Percentiles rank a stretch among this genome's conserved stretches.
phyloP scores from a whole-genome alignment of 2,888 invertebrate genomes.

The Volucella zonaria region DNA sequence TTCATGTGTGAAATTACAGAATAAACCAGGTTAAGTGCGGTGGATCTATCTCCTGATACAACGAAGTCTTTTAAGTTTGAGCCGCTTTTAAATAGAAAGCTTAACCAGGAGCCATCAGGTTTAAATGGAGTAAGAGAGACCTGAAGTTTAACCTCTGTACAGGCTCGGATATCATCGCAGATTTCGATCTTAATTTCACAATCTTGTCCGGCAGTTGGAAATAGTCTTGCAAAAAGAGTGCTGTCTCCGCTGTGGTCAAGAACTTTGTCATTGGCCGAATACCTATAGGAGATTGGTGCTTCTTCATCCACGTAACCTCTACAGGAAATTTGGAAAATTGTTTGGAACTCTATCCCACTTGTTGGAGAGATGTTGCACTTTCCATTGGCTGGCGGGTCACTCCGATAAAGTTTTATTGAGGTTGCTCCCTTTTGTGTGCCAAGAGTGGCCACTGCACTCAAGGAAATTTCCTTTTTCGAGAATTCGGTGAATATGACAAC shows the following conservation, averaged over 20 bases:
- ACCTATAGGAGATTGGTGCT: conserved; percentile 72
- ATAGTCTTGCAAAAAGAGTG: conserved; percentile 28
- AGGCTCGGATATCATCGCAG: conserved; percentile 75
- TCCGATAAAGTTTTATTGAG: conserved; percentile 52
- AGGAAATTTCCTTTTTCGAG: conserved; percentile 6
- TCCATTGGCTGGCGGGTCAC: conserved; percentile 73
- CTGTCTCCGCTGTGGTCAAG: conserved; percentile 71
- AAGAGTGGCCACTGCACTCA: conserved; percentile 26
- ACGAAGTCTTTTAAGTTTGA: conserved; percentile 56
- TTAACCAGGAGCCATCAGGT: conserved; percentile 14
- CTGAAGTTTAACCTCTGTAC: conserved; percentile 47
- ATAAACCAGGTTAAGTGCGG: conserved; percentile 55
- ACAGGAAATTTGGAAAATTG: conserved; percentile 75
- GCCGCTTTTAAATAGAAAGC: conserved; percentile 42
- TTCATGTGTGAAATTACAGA: conserved; percentile 52
- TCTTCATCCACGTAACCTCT: conserved; percentile 68
- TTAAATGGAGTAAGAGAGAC: conserved; percentile 61
- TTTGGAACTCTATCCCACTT: conserved; percentile 72
- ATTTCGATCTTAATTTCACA: conserved; percentile 67
- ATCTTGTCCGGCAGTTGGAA: conserved; percentile 12
- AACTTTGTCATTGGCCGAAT: conserved; percentile 56
- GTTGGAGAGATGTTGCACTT: conserved; percentile 67
- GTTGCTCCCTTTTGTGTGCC: conserved; percentile 14
- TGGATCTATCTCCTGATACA: conserved; percentile 54
- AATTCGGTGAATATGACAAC: conserved; percentile 53